Conservation (phyloP, 2,888 invertebrate species). For the Leptopterna dolabrata region DNA sequence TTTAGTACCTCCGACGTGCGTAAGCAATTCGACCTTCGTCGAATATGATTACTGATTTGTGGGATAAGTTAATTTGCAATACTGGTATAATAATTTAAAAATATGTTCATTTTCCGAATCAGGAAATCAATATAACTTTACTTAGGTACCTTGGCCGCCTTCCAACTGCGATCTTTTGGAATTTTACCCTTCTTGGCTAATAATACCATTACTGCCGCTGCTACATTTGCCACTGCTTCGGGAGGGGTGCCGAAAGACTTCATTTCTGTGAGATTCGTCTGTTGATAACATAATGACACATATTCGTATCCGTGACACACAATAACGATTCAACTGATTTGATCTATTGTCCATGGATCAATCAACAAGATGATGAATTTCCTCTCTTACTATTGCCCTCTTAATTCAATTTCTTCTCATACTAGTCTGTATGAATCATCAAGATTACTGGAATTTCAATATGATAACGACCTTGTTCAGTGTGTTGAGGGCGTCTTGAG, state of each 20-base stretch:
- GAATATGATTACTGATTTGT: no score
- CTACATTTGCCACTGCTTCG: slow-evolving; percentile 86
- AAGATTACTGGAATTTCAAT: no score
- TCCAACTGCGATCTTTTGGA: slow-evolving; percentile 94
- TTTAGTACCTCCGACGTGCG: no score
- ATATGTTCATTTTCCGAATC: no score
- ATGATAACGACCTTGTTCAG: slow-evolving; percentile 77
- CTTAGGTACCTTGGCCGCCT: slow-evolving; percentile 79
- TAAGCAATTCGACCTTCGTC: no score
- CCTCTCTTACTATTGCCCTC: neutral
- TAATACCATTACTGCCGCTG: slow-evolving; percentile 88
- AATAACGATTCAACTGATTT: neutral
- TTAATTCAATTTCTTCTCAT: no score
- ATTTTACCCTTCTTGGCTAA: slow-evolving; percentile 85
- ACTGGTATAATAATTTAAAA: no score
- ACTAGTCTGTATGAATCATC: no score
- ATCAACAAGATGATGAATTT: neutral
- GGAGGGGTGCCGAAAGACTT: slow-evolving; percentile 95
- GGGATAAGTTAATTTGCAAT: no score
- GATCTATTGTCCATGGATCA: no score
- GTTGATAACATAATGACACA: slow-evolving; percentile 50
- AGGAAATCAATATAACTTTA: no score
- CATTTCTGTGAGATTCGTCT: slow-evolving; percentile 89
- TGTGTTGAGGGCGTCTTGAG: slow-evolving; percentile 90
- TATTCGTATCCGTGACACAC: neutral